These are phyloP conservation scores for Trachelus troglodyta DNA, from an alignment of 2,888 invertebrate genomes.

Conservation along the genomic window DNA sequence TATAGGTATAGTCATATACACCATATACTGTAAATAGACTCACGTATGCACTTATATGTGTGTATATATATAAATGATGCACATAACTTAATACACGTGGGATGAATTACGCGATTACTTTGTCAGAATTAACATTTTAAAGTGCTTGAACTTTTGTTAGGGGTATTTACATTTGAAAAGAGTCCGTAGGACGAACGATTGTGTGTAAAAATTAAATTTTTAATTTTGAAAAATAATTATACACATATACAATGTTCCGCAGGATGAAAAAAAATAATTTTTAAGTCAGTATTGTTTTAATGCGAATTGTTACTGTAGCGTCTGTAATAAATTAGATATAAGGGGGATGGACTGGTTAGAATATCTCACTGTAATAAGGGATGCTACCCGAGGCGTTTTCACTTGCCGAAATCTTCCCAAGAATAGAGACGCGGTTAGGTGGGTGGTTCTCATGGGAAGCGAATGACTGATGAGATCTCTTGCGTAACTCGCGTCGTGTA, in stretches of 20 bases:
- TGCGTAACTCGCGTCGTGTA: conserved; percentile 26
- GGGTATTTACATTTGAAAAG: background rate
- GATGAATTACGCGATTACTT: background rate
- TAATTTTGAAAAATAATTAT: no score
- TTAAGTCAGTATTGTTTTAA: background rate
- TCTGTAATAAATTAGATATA: background rate
- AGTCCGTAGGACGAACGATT: background rate
- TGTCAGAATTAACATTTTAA: background rate
- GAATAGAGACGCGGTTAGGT: conserved; percentile 5
- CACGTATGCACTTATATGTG: background rate
- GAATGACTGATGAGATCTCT: conserved; percentile 47
- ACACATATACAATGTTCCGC: background rate
- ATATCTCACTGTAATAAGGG: background rate
- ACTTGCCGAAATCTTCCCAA: background rate
- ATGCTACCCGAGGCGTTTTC: background rate
- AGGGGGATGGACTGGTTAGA: background rate
- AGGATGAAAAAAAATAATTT: background rate
- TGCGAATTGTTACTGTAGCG: background rate
- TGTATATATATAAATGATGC: background rate
- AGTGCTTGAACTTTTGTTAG: background rate
- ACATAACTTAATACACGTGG: background rate
- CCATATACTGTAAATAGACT: background rate
- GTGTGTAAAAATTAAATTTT: background rate
- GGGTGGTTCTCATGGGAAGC: conserved; percentile 38
- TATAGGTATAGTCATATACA: background rate